Evolutionary conservation across 1,140 invertebrate species (phyloP).

Genomic region (Aplysia californica): DNA sequence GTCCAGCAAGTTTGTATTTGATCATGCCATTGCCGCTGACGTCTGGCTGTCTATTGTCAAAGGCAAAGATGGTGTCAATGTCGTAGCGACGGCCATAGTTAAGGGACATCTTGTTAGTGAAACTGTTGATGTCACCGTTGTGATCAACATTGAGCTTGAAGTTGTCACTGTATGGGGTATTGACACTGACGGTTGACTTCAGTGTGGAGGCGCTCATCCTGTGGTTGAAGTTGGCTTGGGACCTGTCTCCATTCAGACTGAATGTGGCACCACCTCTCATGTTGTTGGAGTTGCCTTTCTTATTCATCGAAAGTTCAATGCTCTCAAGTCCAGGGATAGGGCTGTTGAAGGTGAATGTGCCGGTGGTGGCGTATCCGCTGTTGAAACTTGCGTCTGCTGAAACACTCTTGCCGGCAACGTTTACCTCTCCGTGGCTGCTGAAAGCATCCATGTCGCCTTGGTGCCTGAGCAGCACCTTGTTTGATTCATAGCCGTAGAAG

Average conservation of each 20-base stretch:
- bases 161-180: conserved; percentile 27
- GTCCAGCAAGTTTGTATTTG: conserved; percentile 12
- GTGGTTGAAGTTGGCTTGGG: conserved; percentile 22
- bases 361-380: conserved; percentile 7
- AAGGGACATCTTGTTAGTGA: not conserved
- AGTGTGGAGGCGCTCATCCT: conserved; percentile 5
- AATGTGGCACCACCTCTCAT: conserved; percentile 1
- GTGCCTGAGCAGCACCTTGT: conserved; percentile 1
- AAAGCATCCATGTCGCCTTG: not conserved
- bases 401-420: not conserved
- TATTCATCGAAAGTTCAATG: conserved; percentile 6
- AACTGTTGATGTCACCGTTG: not conserved
- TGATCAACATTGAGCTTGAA: conserved; percentile 8
- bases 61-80: conserved; percentile 14
- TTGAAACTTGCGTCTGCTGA: not conserved
- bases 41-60: not conserved
- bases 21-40: conserved; percentile 1
- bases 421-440: not conserved
- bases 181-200: conserved; percentile 19
- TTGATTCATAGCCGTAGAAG: not conserved
- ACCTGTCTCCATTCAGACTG: conserved; percentile 23
- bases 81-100: conserved; percentile 14
- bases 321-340: not conserved
- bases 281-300: conserved; percentile 18
- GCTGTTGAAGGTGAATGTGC: conserved; percentile 19